Evolutionary conservation across 2,113 vertebrate species (phyloP), one percentile per base, ranked within the genome.

Genomic region (Sinocyclocheilus maitianheensis): DNA sequence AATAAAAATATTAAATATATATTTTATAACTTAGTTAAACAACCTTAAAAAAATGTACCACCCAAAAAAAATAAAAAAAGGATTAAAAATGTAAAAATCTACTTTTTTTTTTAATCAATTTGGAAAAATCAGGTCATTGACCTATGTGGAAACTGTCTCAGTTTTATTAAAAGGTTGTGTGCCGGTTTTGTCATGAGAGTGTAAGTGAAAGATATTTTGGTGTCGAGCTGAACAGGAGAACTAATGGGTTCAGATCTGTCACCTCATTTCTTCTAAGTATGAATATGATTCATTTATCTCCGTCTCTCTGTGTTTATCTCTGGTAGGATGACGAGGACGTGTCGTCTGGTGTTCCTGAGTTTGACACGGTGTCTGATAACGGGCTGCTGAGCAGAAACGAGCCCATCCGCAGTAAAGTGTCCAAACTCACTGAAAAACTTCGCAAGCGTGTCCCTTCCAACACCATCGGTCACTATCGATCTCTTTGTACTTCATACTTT

Each of bases 381-480:
- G 96, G 97, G 18, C 95, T 98, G 67, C 91, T 99, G 91, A 99
- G 97, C 93, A 96, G 97, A 83, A 99, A 99, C 0, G 98, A 99
- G 88, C 97, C 97, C 55, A 96, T 99, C 87, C 97, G 97, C 91
- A 98, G 96, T 93, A 98, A 97, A 87, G 97, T 99, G 89, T 99
- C 97, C 0, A 97, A 97, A 78, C 95, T 99, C 89, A 99, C 97
- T 0, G 98, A 99, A 91, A 96, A 96, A 58, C 95, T 99, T 69
- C 97, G 97, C 87, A 99, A 99, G 88, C 97, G 97, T 53, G 99
- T 97, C 88, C 97, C 98, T 10, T 91, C 96, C 80, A 96, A 97
- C 89, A 95, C 93, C 91, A 94, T 96, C 0, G 97, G 98, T 95
- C 85, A 86, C 46, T 67, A 58, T 11, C 0, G 9, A 40, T 72